Conservation (phyloP, 2,113 vertebrate species). For the Cercocebus atys region DNA sequence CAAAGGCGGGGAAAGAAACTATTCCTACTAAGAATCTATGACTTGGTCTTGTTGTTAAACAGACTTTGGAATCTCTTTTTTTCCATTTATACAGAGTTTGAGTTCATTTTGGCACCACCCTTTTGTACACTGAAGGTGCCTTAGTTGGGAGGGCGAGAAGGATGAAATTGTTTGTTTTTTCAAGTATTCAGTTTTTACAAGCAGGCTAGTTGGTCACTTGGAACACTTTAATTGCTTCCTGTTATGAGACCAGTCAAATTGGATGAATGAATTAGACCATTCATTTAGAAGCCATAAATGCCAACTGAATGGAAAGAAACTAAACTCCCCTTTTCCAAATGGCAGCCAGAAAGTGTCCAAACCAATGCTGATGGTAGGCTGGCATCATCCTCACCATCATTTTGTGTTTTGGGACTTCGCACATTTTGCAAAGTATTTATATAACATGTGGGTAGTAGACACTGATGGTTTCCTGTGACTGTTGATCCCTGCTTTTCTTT, state of each 20-base stretch:
- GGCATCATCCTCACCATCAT: no score
- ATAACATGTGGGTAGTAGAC: not conserved
- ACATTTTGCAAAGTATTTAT: not conserved
- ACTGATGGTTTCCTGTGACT: not conserved
- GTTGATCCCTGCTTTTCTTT: not conserved
- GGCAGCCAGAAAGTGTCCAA: not conserved
- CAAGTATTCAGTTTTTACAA: not conserved
- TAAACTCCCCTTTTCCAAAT: not conserved
- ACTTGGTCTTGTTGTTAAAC: not conserved
- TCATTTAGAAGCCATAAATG: not conserved
- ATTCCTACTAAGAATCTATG: not conserved
- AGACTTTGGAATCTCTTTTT: not conserved
- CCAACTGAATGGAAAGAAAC: not conserved
- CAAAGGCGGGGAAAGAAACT: not conserved
- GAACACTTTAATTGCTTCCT: conserved; percentile 52
- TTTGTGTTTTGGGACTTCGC: not conserved
- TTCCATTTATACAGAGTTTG: not conserved
- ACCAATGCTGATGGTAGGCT: not conserved
- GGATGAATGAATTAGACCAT: conserved; percentile 45
- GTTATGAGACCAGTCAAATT: conserved; percentile 52
- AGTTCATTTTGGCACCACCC: not conserved
- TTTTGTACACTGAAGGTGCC: not conserved
- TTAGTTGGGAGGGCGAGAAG: not conserved
- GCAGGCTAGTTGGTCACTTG: not conserved
- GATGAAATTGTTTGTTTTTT: not conserved